phyloP scores from a whole-genome alignment of 2,113 vertebrate species.

The Scatophagus argus region DNA sequence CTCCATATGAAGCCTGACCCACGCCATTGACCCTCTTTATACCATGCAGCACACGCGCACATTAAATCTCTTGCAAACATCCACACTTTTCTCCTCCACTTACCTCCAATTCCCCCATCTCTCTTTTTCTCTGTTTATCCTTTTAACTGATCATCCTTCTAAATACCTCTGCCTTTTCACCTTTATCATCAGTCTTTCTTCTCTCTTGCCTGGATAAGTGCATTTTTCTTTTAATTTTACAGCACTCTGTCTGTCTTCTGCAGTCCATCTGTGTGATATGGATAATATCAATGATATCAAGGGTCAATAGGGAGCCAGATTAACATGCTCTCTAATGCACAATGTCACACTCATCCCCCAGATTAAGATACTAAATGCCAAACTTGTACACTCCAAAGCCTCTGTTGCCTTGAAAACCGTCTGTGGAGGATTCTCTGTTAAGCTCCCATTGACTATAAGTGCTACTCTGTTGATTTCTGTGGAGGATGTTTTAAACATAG shows the following conservation, averaged over 20 bases:
- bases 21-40: constrained; percentile 90
- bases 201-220: constrained; percentile 46
- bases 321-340: constrained; percentile 78
- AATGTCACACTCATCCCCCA: constrained; percentile 75
- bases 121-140: constrained; percentile 51
- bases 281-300: constrained; percentile 77
- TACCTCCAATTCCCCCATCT: constrained; percentile 38
- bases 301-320: constrained; percentile 78
- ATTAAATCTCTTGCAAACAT: constrained; percentile 42
- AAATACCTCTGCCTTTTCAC: constrained; percentile 56
- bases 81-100: constrained; percentile 44
- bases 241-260: constrained; percentile 46
- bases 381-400: constrained; percentile 71
- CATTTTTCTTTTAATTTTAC: constrained; percentile 47
- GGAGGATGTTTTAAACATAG: constrained; percentile 53
- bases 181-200: constrained; percentile 27
- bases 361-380: constrained; percentile 79
- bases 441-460: constrained; percentile 69
- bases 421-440: constrained; percentile 65
- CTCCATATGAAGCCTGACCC: constrained; percentile 90
- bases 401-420: constrained; percentile 66
- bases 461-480: constrained; percentile 63
- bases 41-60: constrained; percentile 52
- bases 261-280: constrained; percentile 64
- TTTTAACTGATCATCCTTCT: constrained; percentile 63